phyloP scores from a whole-genome alignment of 1,140 invertebrate species.

The Diprion similis region DNA sequence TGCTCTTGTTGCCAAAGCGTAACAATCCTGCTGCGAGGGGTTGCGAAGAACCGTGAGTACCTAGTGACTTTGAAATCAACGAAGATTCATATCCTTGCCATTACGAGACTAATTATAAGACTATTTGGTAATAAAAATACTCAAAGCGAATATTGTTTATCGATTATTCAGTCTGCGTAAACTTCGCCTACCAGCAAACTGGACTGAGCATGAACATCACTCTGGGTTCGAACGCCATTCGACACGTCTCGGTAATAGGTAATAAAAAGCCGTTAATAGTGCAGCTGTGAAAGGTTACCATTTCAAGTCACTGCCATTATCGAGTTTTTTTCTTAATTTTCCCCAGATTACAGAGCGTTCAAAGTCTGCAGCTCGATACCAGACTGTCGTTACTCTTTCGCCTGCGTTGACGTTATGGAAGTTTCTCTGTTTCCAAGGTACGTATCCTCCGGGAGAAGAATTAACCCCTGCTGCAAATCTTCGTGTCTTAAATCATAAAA shows the following conservation, averaged over 20 bases:
- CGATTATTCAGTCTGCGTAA: constrained; percentile 45
- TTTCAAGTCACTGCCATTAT: not conserved
- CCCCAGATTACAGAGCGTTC: constrained; percentile 39
- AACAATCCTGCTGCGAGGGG: constrained; percentile 33
- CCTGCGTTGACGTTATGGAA: constrained; percentile 44
- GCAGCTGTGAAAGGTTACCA: no score
- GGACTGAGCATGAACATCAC: constrained; percentile 40
- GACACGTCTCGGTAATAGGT: constrained; percentile 39
- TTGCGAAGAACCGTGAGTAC: constrained; percentile 40
- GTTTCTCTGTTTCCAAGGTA: constrained; percentile 42
- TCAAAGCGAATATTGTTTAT: not conserved
- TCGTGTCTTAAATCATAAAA: no score
- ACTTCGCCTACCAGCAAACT: constrained; percentile 42
- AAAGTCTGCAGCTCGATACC: constrained; percentile 45
- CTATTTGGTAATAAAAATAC: no score
- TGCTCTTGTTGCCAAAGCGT: constrained; percentile 47
- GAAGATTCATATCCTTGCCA: no score
- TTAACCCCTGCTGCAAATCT: no score
- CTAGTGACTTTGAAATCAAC: no score
- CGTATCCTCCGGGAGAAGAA: no score
- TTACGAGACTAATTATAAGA: no score
- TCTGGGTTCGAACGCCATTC: constrained; percentile 37
- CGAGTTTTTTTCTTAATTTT: constrained; percentile 9
- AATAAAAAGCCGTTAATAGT: constrained; percentile 17
- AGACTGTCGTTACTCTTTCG: constrained; percentile 45